phyloP scores from a whole-genome alignment of 2,113 vertebrate species.

The Alexandromys fortis region DNA sequence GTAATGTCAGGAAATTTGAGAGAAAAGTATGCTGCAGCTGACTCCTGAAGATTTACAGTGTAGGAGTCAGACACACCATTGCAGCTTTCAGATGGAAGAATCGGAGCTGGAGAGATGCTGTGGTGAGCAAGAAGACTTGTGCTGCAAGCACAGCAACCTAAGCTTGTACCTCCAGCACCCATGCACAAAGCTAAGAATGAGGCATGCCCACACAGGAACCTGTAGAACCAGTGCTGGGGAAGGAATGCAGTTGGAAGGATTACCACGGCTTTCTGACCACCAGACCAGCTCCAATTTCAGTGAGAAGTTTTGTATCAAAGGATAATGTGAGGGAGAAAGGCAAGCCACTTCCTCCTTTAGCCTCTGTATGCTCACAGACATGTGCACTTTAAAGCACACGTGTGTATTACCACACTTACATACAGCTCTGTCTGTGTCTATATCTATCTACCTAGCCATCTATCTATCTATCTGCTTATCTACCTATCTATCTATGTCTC shows the following conservation, averaged over 20 bases:
- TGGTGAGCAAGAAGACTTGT: background rate
- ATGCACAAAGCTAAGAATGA: background rate
- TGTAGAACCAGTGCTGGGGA: background rate
- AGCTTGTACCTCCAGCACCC: background rate
- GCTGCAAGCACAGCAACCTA: background rate
- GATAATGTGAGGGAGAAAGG: background rate
- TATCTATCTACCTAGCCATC: background rate
- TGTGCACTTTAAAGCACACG: background rate
- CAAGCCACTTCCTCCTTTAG: background rate
- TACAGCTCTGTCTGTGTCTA: background rate
- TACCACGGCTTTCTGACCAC: background rate
- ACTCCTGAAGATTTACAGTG: background rate
- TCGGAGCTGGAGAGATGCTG: background rate
- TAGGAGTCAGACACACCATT: background rate
- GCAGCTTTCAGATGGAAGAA: background rate
- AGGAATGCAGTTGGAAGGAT: background rate
- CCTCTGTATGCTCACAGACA: background rate
- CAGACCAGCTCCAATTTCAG: background rate
- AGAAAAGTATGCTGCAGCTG: background rate
- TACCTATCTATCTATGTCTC: background rate
- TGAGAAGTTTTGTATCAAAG: background rate
- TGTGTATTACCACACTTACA: background rate
- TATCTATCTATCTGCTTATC: background rate
- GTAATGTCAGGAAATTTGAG: background rate
- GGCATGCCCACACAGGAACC: background rate